Evolutionary conservation across 2,797 vertebrate species (phyloP).

Genomic region (Poecilia gillii): DNA sequence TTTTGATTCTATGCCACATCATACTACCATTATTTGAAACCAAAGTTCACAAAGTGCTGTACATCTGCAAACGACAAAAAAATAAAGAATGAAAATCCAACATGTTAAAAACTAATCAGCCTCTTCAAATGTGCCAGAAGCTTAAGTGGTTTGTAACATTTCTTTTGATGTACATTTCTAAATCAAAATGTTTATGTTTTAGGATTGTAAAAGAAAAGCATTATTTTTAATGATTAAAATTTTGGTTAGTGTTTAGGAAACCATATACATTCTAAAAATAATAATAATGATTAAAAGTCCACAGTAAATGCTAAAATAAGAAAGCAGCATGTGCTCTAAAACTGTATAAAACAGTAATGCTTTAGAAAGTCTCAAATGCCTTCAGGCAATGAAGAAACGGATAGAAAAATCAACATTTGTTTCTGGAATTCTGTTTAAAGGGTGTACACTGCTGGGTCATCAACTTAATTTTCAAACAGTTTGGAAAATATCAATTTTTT

Average conservation of each 20-base stretch:
- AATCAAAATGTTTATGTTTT: neutral
- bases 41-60: neutral
- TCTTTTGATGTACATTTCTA: neutral
- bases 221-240: neutral
- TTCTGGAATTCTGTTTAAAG: constrained; percentile 32
- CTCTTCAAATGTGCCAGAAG: neutral
- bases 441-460: neutral
- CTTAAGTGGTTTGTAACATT: neutral
- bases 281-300: neutral
- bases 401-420: constrained; percentile 37
- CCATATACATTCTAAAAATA: neutral
- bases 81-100: neutral
- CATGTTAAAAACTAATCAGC: neutral
- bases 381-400: constrained; percentile 12
- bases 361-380: constrained; percentile 9
- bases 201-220: neutral
- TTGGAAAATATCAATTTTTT: constrained; percentile 34
- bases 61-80: neutral
- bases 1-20: neutral
- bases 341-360: neutral
- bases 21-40: neutral
- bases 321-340: neutral
- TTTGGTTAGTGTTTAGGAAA: neutral
- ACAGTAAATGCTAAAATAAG: neutral
- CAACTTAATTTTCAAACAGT: constrained; percentile 35